phyloP scores from a whole-genome alignment of 2,797 vertebrate species.

The Amazona ochrocephala region DNA sequence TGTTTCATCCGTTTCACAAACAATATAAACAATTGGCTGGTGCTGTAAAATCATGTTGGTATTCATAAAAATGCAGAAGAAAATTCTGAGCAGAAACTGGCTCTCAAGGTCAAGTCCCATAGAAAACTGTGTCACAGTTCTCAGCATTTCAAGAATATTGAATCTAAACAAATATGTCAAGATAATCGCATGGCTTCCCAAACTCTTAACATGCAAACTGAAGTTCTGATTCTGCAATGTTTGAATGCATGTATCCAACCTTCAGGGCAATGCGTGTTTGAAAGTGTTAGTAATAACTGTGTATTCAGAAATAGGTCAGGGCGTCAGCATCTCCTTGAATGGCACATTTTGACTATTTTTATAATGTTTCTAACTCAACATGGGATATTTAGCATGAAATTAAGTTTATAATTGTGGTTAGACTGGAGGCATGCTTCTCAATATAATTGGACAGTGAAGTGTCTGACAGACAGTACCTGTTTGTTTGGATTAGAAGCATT shows the following conservation, averaged over 20 bases:
- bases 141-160: not conserved
- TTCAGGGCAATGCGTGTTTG: not conserved
- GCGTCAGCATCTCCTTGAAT: not conserved
- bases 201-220: not conserved
- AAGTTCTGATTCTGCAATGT: not conserved
- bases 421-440: not conserved
- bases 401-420: not conserved
- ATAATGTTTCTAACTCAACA: not conserved
- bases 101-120: not conserved
- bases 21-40: not conserved
- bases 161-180: not conserved
- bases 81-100: not conserved
- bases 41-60: not conserved
- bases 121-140: not conserved
- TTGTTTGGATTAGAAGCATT: constrained; percentile 9
- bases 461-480: not conserved
- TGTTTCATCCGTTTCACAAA: not conserved
- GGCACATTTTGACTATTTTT: not conserved
- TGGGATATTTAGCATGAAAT: constrained; percentile 21
- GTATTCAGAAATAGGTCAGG: not conserved
- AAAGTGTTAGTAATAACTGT: not conserved
- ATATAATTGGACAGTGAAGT: not conserved
- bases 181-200: not conserved
- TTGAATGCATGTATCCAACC: not conserved
- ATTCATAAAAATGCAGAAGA: not conserved